These are phyloP conservation scores for Morone saxatilis DNA, from an alignment of 2,113 vertebrate genomes.

Conservation along the genomic window DNA sequence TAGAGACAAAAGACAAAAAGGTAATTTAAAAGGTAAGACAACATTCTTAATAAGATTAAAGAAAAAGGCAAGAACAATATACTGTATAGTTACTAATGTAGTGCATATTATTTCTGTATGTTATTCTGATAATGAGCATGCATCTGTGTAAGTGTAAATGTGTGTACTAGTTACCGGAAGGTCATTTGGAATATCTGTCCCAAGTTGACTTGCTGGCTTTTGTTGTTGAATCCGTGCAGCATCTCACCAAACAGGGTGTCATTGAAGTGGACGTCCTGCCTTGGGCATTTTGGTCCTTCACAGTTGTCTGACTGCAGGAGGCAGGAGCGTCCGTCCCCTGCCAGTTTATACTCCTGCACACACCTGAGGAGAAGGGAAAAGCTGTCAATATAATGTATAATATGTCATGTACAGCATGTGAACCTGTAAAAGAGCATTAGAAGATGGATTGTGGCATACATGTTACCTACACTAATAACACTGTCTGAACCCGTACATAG, in stretches of 20 bases:
- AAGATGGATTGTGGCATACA: background rate
- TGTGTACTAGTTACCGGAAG: slow-evolving; percentile 89
- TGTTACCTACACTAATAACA: background rate
- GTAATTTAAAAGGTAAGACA: background rate
- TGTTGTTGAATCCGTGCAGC: slow-evolving; percentile 97
- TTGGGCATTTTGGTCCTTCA: slow-evolving; percentile 92
- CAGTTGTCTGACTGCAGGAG: slow-evolving; percentile 94
- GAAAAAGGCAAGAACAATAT: slow-evolving; percentile 2
- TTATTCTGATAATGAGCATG: background rate
- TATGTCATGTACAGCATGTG: background rate
- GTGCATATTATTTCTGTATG: background rate
- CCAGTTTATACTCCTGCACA: slow-evolving; percentile 97
- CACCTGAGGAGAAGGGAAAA: slow-evolving; percentile 84
- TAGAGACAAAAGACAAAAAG: background rate
- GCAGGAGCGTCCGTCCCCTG: slow-evolving; percentile 95
- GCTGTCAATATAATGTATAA: slow-evolving; percentile 35
- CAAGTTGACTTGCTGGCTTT: slow-evolving; percentile 93
- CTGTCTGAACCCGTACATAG: background rate
- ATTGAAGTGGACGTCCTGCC: slow-evolving; percentile 91
- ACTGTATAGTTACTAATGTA: background rate
- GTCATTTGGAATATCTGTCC: slow-evolving; percentile 99
- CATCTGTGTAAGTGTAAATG: slow-evolving; percentile 30
- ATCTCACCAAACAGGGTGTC: slow-evolving; percentile 97
- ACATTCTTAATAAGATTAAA: background rate
- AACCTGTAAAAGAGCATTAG: background rate